Evolutionary conservation across 2,888 invertebrate species (phyloP).

Genomic region (Pandemis corylana): DNA sequence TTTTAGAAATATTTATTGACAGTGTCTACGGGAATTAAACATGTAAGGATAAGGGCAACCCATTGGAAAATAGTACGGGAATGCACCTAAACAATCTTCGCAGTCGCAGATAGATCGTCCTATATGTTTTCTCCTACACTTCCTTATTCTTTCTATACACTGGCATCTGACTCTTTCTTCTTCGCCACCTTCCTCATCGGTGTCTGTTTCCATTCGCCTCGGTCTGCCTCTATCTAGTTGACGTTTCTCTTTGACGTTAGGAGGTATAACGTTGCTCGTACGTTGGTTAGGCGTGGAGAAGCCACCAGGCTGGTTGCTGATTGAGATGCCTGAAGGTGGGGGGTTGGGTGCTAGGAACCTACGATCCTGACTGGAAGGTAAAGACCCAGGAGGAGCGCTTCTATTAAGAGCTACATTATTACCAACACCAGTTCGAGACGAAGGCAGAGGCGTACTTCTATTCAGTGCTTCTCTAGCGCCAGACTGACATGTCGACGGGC

Average conservation of each 20-base stretch:
- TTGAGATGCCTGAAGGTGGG: neutral
- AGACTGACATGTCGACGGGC: neutral
- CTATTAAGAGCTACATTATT: neutral
- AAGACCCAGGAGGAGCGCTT: neutral
- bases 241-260: constrained; percentile 43
- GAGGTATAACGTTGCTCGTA: constrained; percentile 29
- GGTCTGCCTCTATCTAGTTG: constrained; percentile 41
- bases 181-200: constrained; percentile 48
- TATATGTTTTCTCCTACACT: constrained; percentile 34
- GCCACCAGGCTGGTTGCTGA: constrained; percentile 45
- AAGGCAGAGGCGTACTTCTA: neutral
- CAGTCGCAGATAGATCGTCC: constrained; percentile 1
- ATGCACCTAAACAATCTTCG: constrained; percentile 10
- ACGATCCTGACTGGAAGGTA: neutral
- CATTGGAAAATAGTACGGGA: constrained; percentile 8
- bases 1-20: neutral
- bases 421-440: neutral
- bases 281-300: constrained; percentile 50
- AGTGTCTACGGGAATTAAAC: neutral
- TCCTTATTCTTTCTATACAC: constrained; percentile 51
- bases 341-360: constrained; percentile 13
- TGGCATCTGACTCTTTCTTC: constrained; percentile 47
- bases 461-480: neutral
- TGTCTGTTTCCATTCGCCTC: constrained; percentile 46
- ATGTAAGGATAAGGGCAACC: constrained; percentile 26